Conservation (phyloP, 2,888 invertebrate species). For the Archips crataeganus region DNA sequence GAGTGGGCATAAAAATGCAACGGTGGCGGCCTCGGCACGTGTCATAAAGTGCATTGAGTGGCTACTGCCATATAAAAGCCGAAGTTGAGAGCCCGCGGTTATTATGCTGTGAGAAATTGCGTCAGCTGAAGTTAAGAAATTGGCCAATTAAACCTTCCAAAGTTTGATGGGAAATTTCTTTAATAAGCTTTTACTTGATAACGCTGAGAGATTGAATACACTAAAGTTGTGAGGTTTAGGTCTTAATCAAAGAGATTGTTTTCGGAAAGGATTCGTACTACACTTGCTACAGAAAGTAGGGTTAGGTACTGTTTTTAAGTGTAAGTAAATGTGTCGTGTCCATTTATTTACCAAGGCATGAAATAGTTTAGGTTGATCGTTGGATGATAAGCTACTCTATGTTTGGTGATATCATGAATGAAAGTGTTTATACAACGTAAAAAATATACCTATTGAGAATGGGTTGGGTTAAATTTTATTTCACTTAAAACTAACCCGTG, state of each 20-base stretch:
- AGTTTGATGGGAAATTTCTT: constrained; percentile 35
- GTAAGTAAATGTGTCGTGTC: background rate
- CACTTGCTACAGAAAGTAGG: background rate
- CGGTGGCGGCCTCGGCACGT: constrained; percentile 44
- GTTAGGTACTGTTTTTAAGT: background rate
- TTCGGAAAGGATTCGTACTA: background rate
- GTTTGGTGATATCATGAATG: too few relatives aligned
- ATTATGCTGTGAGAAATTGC: constrained; percentile 37
- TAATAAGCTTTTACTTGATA: constrained; percentile 23
- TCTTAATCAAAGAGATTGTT: background rate
- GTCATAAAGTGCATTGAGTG: constrained; percentile 48
- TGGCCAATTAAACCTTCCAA: constrained; percentile 37
- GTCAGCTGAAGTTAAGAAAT: constrained; percentile 36
- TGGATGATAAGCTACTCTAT: too few relatives aligned
- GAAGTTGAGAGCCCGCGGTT: constrained; percentile 26
- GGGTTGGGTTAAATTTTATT: too few relatives aligned
- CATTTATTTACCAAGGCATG: too few relatives aligned
- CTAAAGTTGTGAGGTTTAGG: constrained; percentile 15
- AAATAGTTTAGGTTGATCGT: too few relatives aligned
- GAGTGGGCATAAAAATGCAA: constrained; percentile 52
- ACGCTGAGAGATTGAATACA: constrained; percentile 20
- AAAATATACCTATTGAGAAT: too few relatives aligned
- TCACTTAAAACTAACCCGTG: too few relatives aligned
- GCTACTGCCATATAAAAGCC: constrained; percentile 39
- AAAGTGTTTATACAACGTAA: too few relatives aligned